phyloP scores from a whole-genome alignment of 2,113 vertebrate species.

The Steatornis caripensis region DNA sequence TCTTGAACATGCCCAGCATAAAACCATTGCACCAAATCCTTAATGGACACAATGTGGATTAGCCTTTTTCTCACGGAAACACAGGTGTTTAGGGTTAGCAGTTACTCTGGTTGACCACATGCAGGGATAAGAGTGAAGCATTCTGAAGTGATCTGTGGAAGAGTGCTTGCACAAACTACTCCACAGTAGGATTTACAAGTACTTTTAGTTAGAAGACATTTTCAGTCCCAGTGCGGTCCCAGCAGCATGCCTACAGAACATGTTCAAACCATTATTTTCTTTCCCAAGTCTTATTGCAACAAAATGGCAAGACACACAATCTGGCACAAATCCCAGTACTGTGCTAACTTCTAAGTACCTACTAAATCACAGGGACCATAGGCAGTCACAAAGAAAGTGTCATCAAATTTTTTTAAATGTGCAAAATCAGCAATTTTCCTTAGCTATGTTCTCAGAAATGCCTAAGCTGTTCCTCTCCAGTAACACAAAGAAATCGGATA shows the following conservation, averaged over 20 bases:
- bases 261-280: not conserved
- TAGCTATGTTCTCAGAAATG: not conserved
- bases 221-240: not conserved
- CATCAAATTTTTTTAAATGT: not conserved
- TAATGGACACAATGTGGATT: no score
- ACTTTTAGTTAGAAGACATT: not conserved
- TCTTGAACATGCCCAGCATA: not conserved
- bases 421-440: not conserved
- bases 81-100: not conserved
- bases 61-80: not conserved
- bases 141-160: not conserved
- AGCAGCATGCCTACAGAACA: not conserved
- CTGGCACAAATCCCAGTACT: not conserved
- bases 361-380: not conserved
- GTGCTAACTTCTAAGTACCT: not conserved
- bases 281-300: not conserved
- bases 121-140: not conserved
- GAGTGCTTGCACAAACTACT: not conserved
- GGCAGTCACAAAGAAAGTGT: not conserved
- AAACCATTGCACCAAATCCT: not conserved
- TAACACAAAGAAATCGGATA: not conserved
- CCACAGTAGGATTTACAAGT: not conserved
- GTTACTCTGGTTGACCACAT: rapidly evolving
- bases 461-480: not conserved
- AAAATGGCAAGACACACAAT: not conserved